Percentiles rank a stretch among this genome's conserved stretches.
Evolutionary conservation across 35 echinoderm and acorn worm species (phyloP).

Genomic region (Lytechinus variegatus): DNA sequence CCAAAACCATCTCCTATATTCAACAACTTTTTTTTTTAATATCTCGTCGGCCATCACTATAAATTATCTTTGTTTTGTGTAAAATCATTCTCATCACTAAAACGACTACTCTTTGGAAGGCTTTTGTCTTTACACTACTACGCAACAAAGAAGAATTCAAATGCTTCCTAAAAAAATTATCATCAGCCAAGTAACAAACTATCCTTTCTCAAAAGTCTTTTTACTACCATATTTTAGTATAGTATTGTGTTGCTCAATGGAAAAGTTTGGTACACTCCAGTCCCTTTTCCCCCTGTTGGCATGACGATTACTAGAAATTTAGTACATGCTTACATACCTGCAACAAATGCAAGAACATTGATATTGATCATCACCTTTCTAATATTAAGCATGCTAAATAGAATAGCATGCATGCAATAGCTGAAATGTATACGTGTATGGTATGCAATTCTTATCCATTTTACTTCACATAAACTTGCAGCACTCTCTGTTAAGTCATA

Average conservation of each 20-base stretch:
- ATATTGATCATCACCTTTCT: not conserved
- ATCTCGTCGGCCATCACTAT: constrained; percentile 43
- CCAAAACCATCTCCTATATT: not conserved
- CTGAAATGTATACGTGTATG: not conserved
- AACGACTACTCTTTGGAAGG: constrained; percentile 44
- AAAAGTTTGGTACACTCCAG: not conserved
- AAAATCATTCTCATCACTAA: constrained; percentile 32
- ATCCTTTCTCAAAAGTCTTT: not conserved
- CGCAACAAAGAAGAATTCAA: constrained; percentile 7
- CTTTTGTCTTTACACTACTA: constrained; percentile 45
- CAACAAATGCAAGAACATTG: not conserved
- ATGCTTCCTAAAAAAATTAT: not conserved
- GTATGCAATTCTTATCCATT: not conserved
- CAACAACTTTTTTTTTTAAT: not conserved
- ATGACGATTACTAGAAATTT: not conserved
- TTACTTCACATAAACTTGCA: not conserved
- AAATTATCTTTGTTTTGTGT: constrained; percentile 21
- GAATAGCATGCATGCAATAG: not conserved
- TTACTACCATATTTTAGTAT: not conserved
- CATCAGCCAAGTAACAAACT: not conserved
- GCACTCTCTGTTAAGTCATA: not conserved
- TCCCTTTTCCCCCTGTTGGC: not conserved
- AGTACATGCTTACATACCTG: not conserved
- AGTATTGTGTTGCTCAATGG: not conserved
- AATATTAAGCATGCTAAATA: not conserved